phyloP scores from a whole-genome alignment of 2,113 vertebrate species.

The Isurus oxyrinchus region DNA sequence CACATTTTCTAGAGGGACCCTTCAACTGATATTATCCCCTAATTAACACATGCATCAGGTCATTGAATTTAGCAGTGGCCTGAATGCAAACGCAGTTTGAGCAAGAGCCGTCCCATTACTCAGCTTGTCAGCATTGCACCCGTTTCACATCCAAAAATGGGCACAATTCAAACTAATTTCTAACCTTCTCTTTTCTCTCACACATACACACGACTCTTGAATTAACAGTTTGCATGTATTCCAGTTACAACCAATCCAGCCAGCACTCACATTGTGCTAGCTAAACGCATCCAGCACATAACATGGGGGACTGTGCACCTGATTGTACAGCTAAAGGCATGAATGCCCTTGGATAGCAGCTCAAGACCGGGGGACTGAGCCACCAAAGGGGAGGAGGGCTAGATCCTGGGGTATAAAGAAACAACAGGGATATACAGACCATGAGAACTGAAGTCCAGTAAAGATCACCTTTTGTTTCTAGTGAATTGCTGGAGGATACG shows the following conservation, averaged over 20 bases:
- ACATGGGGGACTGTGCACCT: not conserved
- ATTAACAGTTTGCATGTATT: too few species aligned
- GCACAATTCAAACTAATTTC: too few species aligned
- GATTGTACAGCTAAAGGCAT: not conserved
- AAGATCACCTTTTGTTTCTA: not conserved
- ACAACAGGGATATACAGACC: not conserved
- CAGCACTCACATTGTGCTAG: too few species aligned
- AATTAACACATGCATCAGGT: not conserved
- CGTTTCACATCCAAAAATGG: too few species aligned
- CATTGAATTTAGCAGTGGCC: too few species aligned
- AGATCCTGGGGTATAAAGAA: not conserved
- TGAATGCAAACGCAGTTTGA: too few species aligned
- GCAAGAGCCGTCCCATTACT: too few species aligned
- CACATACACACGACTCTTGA: too few species aligned
- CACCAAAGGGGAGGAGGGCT: not conserved
- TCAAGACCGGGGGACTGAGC: not conserved
- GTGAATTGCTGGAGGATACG: not conserved
- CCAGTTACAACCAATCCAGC: too few species aligned
- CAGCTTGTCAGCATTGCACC: too few species aligned
- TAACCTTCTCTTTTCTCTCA: too few species aligned
- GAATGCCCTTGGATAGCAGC: not conserved
- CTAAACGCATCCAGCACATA: not conserved
- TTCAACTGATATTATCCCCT: not conserved
- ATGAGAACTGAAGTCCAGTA: not conserved
- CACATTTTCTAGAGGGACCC: not conserved